Evolutionary conservation across 2,113 vertebrate genomes (phyloP).

Genomic region (Anguilla rostrata): DNA sequence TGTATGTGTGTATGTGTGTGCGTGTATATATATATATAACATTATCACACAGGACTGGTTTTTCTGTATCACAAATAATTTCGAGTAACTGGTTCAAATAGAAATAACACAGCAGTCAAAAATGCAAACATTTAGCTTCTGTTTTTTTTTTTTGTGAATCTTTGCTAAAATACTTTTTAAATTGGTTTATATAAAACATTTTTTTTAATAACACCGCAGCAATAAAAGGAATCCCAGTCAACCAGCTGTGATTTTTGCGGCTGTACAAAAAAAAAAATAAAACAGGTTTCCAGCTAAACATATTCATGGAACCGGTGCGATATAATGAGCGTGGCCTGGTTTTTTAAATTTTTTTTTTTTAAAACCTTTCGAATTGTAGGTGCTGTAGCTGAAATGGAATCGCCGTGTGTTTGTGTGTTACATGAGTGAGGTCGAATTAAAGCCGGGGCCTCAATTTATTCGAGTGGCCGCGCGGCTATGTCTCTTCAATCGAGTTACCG

Average conservation of each 20-base stretch:
- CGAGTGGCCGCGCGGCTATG: conserved; percentile 66
- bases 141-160: conserved; percentile 29
- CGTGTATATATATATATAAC: no score
- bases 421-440: conserved; percentile 68
- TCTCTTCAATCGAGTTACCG: conserved; percentile 73
- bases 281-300: conserved; percentile 46
- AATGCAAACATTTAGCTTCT: neutral
- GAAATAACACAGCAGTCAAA: conserved; percentile 20
- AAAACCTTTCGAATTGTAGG: conserved; percentile 57
- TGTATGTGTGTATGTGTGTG: no score
- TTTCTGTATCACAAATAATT: conserved; percentile 30
- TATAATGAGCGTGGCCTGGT: conserved; percentile 48
- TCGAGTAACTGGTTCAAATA: conserved; percentile 27
- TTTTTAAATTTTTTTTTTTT: conserved; percentile 51
- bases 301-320: conserved; percentile 51
- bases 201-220: conserved; percentile 32
- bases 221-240: conserved; percentile 29
- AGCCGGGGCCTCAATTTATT: conserved; percentile 72
- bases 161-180: conserved; percentile 29
- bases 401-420: conserved; percentile 59
- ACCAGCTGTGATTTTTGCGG: conserved; percentile 31
- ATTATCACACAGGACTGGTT: neutral
- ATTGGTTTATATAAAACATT: conserved; percentile 22
- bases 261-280: conserved; percentile 38
- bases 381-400: conserved; percentile 61